Evolutionary conservation across 2,888 invertebrate species (phyloP), one percentile per base, ranked within the genome.

Genomic region (Scaptomyza flava): DNA sequence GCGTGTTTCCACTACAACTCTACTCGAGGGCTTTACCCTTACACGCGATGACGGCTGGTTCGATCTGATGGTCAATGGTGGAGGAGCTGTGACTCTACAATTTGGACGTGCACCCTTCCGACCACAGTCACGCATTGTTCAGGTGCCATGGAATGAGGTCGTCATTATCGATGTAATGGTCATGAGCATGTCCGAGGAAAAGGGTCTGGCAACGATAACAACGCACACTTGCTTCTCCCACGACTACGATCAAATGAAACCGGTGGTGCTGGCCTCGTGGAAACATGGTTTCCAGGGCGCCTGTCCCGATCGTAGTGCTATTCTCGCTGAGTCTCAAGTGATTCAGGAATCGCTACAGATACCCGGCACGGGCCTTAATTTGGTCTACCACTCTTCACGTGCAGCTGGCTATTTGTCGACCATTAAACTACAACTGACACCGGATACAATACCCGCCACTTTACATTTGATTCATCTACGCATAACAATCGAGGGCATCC

Each of bases 51-150:
- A 97, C 86, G 98, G 98, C 52, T 97, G 97, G 97, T 99, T 99
- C 93, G 99, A 99, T 93, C 94, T 99, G 53, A 94, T 99, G 90
- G 99, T 99, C 14, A 99, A 99, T 92, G 99, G 99, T n/a, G 99
- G 99, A 1, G 98, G 98, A 0, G 98, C 98, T 1, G 97, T 99
- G 3, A 98, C 97, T 0, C 93, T 99, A 53, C 97, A 98, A 91
- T 99, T 99, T 90, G 98, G 98, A 63, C 94, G 98, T 66, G 96
- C 97, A 43, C 98, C 98, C 1, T 98, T 98, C 92, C 95, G 96
- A 73, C 95, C 97, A 1, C 96, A 97, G 81, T 96, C 95, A 46
- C 95, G 96, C 89, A 97, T 98, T 66, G 96, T 97, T 20, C 97
- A 96, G 91, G 97, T 98, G 30, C 98, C 99, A 9, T 98, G 99